Evolutionary conservation across 2,113 vertebrate genomes (phyloP), one percentile per base, ranked within the genome.

Genomic region (Tragelaphus scriptus): DNA sequence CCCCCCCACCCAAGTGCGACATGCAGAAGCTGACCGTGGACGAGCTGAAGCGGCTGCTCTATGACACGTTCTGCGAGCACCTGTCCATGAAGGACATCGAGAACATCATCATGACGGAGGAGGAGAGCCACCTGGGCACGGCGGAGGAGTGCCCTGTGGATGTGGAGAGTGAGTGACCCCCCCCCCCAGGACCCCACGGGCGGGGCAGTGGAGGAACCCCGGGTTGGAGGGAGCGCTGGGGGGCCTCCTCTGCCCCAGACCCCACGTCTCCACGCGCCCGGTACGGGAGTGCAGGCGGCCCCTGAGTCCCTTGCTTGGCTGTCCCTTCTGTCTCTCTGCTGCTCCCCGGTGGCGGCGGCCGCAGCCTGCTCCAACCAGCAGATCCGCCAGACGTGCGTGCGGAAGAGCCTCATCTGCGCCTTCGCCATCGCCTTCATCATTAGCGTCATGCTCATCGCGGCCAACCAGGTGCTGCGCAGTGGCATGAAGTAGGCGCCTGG

Each of bases 71-170:
- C 99, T 99, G 99, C 3, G 99, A 99, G 97, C 99, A 99, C 98
- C 99, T 99, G 95, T 99, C 99, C 98, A 99, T 99, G 99, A 99
- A 99, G 98, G 99, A 99, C 99, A 99, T 99, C 3, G 99, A 99
- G 99, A 99, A 99, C 98, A 99, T 99, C 98, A 99, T 99, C 98
- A 99, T 99, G 99, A 99, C 99, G 0, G 99, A 99, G 95, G 99
- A 99, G 99, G 99, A 99, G 97, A 99, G 99, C 98, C 99, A 99
- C 99, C 99, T 99, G 98, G 99, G 99, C 98, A 99, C 99, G 9
- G 99, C 99, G 0, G 99, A 99, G 98, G 99, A 99, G 96, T 99
- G 99, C 96, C 99, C 99, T 0, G 99, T 99, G 68, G 99, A 99
- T 0, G 99, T 99, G 98, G 99, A 99, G 99, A 99, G 99, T 99